Conservation (phyloP, 2,113 vertebrate genomes). For the Oxygymnocypris stewartii region DNA sequence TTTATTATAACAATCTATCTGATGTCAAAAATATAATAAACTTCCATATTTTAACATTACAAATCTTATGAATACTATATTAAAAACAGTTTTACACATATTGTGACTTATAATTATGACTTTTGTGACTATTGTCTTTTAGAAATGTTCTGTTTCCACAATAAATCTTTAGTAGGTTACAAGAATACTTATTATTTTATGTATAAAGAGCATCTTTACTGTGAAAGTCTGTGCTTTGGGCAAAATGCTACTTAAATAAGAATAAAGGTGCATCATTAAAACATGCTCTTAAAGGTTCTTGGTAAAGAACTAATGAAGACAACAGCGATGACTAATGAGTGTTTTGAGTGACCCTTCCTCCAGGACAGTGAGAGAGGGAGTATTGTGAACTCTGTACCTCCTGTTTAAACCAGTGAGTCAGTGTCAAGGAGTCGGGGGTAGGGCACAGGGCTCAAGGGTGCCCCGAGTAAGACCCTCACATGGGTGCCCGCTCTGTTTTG, state of each 20-base stretch:
- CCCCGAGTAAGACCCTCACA: slow-evolving; percentile 66
- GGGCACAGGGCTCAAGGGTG: slow-evolving; percentile 60
- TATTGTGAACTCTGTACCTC: not conserved
- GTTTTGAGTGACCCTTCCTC: slow-evolving; percentile 60
- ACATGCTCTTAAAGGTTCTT: slow-evolving; percentile 65
- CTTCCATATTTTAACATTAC: not conserved
- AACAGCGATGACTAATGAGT: slow-evolving; percentile 68
- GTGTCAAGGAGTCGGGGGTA: slow-evolving; percentile 59
- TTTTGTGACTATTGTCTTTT: not conserved
- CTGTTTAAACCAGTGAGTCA: slow-evolving; percentile 37
- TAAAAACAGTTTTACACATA: not conserved
- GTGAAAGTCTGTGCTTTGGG: not conserved
- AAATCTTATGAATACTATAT: not conserved
- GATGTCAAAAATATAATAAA: not conserved
- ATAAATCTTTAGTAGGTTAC: not conserved
- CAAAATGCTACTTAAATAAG: slow-evolving; percentile 60
- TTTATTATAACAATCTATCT: not conserved
- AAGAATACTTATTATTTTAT: not conserved
- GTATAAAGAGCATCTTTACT: not conserved
- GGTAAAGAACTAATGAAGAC: slow-evolving; percentile 69
- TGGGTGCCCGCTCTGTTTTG: slow-evolving; percentile 45
- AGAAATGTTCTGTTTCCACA: not conserved
- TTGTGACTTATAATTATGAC: not conserved
- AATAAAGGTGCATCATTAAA: slow-evolving; percentile 62
- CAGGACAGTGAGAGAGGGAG: slow-evolving; percentile 43